Evolutionary conservation across 2,888 invertebrate species (phyloP).

Genomic region (Didymodactylos carnosus): DNA sequence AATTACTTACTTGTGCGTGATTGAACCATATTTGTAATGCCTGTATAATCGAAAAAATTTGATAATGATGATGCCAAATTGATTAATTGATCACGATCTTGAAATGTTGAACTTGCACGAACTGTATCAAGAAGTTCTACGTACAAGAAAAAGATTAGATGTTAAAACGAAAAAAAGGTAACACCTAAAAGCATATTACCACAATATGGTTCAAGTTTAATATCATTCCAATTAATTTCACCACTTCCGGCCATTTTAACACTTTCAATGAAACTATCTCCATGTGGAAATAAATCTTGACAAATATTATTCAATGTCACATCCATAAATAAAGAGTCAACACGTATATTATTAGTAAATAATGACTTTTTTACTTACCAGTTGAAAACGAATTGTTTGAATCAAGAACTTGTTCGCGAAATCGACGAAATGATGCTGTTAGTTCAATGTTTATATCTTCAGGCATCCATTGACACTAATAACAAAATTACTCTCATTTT

Average conservation of each 20-base stretch:
- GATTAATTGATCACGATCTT: constrained; percentile 28
- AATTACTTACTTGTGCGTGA: background rate
- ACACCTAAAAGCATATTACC: constrained; percentile 20
- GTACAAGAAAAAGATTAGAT: no score
- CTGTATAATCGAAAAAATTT: constrained; percentile 27
- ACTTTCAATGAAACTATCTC: constrained; percentile 20
- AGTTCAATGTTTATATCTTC: background rate
- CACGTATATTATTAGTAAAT: no score
- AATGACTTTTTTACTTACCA: background rate
- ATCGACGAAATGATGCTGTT: background rate
- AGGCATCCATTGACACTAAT: no score
- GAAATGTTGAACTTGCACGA: background rate
- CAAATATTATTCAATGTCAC: background rate
- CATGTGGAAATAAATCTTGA: background rate
- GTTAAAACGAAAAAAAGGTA: background rate
- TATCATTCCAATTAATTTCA: constrained; percentile 26
- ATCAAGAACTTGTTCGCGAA: background rate
- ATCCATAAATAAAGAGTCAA: background rate
- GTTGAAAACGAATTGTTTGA: background rate
- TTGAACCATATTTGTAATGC: constrained; percentile 16
- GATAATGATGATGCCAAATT: constrained; percentile 31
- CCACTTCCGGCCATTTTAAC: constrained; percentile 24
- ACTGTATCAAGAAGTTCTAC: background rate
- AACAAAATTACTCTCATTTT: no score
- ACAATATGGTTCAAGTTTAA: constrained; percentile 31